Percentiles rank a stretch among this genome's conserved stretches.
phyloP scores from a whole-genome alignment of 2,113 vertebrate genomes.

The Chroicocephalus ridibundus region DNA sequence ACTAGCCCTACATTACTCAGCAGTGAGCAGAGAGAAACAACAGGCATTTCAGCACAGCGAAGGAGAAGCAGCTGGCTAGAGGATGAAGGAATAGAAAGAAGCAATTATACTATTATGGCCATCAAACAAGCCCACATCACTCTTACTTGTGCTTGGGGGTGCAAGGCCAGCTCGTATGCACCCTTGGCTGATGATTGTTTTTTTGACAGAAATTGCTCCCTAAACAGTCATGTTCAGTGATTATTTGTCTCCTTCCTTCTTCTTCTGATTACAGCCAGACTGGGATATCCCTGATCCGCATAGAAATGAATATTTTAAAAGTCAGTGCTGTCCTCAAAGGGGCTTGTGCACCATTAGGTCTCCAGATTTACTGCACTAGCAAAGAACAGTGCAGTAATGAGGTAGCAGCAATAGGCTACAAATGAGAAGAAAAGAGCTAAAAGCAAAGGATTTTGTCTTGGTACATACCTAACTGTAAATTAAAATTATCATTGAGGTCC shows the following conservation, averaged over 20 bases:
- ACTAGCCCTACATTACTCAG: background rate
- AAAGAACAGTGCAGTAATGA: conserved; percentile 23
- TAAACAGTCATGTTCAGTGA: conserved; percentile 36
- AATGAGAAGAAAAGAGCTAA: background rate
- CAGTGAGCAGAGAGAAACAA: conserved; percentile 12
- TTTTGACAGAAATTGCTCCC: conserved; percentile 55
- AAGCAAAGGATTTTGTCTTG: background rate
- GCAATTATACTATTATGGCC: conserved; percentile 18
- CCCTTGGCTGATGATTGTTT: conserved; percentile 31
- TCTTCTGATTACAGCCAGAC: conserved; percentile 45
- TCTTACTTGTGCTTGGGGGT: conserved; percentile 13
- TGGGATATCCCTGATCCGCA: conserved; percentile 62
- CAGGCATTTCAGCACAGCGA: background rate
- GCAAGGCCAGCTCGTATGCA: background rate
- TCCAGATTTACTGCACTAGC: conserved; percentile 50
- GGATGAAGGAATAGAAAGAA: conserved; percentile 6
- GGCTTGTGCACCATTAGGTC: conserved; percentile 30
- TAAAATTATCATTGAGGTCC: background rate
- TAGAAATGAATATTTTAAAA: conserved; percentile 67
- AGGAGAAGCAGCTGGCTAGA: conserved; percentile 43
- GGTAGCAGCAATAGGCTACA: background rate
- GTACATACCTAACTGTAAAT: background rate
- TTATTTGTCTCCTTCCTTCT: conserved; percentile 58
- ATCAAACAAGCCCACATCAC: conserved; percentile 13
- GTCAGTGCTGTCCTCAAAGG: conserved; percentile 36